Evolutionary conservation across 2,113 vertebrate species (phyloP).

Genomic region (human (Homo sapiens)): DNA sequence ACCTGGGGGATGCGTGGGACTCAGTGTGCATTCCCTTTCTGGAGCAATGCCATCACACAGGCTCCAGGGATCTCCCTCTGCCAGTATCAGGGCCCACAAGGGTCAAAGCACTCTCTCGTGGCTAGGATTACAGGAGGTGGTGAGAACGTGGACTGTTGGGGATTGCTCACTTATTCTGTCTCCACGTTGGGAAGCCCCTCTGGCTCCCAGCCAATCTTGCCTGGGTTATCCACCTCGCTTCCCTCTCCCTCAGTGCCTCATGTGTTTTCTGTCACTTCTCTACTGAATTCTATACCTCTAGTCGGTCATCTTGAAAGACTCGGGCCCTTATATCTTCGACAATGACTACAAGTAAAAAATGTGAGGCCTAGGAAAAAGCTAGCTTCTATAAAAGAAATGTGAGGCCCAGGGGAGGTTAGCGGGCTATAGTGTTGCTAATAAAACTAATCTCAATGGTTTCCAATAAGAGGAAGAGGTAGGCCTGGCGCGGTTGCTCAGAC

Average conservation of each 20-base stretch:
- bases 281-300: neutral
- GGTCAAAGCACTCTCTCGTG: neutral
- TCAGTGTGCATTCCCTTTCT: neutral
- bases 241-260: neutral
- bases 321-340: conserved; percentile 5
- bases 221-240: neutral
- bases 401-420: neutral
- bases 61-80: neutral
- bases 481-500: too few species aligned
- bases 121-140: neutral
- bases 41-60: neutral
- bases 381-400: neutral
- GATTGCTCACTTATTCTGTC: neutral
- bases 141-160: neutral
- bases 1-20: neutral
- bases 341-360: conserved; percentile 23
- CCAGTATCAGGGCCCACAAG: neutral
- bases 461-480: neutral
- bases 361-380: neutral
- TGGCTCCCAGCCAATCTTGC: neutral
- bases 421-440: neutral
- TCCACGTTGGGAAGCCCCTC: neutral
- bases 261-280: neutral
- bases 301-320: neutral
- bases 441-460: conserved; percentile 12